Conservation (phyloP, 2,113 vertebrate genomes). For the Nettapus auritus region DNA sequence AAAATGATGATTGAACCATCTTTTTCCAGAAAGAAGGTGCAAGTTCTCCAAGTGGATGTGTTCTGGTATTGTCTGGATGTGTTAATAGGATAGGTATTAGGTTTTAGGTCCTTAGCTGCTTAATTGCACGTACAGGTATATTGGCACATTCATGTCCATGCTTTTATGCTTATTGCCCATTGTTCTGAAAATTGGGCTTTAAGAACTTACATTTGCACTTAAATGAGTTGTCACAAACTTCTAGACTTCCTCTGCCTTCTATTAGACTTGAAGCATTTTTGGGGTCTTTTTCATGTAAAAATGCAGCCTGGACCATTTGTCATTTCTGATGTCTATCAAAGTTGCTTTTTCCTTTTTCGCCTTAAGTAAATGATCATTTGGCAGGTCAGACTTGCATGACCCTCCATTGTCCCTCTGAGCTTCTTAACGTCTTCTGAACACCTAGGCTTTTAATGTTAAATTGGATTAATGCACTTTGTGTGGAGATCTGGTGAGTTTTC, state of each 20-base stretch:
- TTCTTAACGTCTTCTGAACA: background rate
- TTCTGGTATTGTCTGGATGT: constrained; percentile 6
- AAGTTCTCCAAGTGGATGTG: background rate
- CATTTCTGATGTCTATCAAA: background rate
- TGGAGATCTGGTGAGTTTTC: background rate
- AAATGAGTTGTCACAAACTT: background rate
- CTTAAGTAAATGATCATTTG: background rate
- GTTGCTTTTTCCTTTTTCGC: background rate
- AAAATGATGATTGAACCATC: background rate
- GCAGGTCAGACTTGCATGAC: background rate
- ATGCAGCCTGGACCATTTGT: background rate
- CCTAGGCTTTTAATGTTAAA: background rate
- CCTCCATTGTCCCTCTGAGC: background rate
- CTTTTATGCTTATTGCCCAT: background rate
- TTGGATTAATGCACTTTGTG: background rate
- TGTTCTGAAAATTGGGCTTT: background rate
- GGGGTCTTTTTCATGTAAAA: background rate
- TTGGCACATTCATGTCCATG: background rate
- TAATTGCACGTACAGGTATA: background rate
- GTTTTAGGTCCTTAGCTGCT: constrained; percentile 13
- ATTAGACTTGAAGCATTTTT: background rate
- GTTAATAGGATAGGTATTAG: constrained; percentile 21
- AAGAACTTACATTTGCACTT: background rate
- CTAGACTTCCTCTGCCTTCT: background rate
- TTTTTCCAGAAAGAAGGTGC: background rate